Conservation (phyloP, 2,113 vertebrate genomes). For the Myanophis thanlyinensis region DNA sequence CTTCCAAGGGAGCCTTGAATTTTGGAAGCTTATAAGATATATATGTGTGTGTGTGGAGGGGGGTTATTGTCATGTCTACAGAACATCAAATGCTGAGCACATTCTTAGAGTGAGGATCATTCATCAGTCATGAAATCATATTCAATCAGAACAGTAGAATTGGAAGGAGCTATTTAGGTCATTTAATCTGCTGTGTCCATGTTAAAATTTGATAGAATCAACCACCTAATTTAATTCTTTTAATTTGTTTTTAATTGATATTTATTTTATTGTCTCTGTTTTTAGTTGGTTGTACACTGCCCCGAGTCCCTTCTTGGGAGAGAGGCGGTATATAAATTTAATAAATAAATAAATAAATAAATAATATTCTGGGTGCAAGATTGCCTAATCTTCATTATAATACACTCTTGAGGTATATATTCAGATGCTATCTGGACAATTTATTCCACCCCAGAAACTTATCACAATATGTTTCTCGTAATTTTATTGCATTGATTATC, state of each 20-base stretch:
- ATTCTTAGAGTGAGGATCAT: background rate
- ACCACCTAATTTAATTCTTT: too few relatives aligned
- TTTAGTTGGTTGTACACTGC: too few relatives aligned
- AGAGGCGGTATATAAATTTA: too few relatives aligned
- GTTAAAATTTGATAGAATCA: too few relatives aligned
- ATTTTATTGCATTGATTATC: background rate
- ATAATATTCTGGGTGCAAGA: background rate
- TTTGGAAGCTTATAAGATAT: background rate
- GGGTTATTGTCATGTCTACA: background rate
- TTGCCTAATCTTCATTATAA: background rate
- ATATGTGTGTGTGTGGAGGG: background rate
- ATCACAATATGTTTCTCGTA: background rate
- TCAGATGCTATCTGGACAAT: background rate
- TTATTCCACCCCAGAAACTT: background rate
- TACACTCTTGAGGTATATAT: background rate
- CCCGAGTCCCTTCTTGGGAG: too few relatives aligned
- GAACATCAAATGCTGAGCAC: background rate
- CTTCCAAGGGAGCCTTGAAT: background rate
- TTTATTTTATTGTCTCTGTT: too few relatives aligned
- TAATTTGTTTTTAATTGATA: too few relatives aligned
- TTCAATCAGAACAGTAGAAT: background rate
- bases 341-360: too few relatives aligned
- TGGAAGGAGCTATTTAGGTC: background rate
- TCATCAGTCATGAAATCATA: background rate
- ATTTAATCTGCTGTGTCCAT: background rate